Percentiles rank a stretch among this genome's conserved stretches.
These are phyloP conservation scores for Physeter macrocephalus DNA, from an alignment of 2,113 vertebrate genomes.

Conservation along the genomic window DNA sequence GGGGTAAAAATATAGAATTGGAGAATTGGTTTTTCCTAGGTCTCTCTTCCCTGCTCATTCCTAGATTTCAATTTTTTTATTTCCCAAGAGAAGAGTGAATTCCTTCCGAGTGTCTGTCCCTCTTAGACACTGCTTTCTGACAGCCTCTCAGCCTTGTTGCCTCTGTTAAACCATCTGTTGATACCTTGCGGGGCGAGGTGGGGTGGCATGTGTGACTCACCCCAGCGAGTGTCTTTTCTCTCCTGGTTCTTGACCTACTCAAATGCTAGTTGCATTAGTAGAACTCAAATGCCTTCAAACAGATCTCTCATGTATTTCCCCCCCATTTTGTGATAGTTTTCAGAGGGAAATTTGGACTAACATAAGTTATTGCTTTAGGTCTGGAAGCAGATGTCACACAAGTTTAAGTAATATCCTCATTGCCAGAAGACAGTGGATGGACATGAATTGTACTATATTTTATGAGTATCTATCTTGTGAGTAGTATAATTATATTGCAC, in stretches of 20 bases:
- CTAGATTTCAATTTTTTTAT: neutral
- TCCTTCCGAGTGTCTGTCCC: neutral
- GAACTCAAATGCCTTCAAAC: neutral
- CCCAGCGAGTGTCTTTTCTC: neutral
- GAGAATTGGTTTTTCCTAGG: neutral
- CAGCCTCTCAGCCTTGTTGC: neutral
- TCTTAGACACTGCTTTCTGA: neutral
- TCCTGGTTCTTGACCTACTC: neutral
- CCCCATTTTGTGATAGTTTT: neutral
- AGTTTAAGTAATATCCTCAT: neutral
- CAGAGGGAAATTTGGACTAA: neutral
- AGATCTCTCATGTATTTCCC: neutral
- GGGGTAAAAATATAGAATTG: neutral
- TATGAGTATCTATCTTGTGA: neutral
- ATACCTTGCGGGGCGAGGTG: rapidly evolving
- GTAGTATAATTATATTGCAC: neutral
- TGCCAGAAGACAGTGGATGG: neutral
- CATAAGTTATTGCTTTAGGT: neutral
- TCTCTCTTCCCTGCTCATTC: neutral
- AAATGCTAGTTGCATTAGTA: neutral
- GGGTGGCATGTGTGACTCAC: neutral
- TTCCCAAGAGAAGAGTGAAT: neutral
- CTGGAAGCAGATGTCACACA: neutral
- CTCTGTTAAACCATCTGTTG: neutral
- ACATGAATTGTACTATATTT: neutral